phyloP scores from a whole-genome alignment of 2,888 invertebrate species.

The Cantharis flavilabris region DNA sequence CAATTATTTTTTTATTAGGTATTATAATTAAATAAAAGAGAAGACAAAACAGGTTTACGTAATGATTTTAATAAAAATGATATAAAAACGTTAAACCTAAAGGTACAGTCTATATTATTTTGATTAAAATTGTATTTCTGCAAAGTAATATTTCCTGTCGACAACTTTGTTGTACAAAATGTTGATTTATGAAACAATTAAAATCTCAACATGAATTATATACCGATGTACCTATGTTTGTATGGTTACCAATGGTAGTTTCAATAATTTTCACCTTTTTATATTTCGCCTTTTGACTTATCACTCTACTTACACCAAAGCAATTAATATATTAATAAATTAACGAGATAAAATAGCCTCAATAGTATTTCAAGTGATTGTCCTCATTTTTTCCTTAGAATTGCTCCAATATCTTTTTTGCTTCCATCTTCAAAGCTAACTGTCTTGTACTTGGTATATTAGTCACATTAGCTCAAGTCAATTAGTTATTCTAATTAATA shows the following conservation, averaged over 20 bases:
- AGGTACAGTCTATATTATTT: no score
- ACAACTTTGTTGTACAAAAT: constrained; percentile 29
- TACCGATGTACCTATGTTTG: not conserved
- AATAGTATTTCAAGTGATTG: not conserved
- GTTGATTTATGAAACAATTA: not conserved
- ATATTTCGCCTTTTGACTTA: not conserved
- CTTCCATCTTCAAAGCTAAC: no score
- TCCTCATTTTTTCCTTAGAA: no score
- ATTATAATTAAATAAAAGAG: no score
- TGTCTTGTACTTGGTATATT: no score
- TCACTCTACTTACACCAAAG: not conserved
- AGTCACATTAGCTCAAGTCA: no score
- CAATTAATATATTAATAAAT: not conserved
- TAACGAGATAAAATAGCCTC: not conserved
- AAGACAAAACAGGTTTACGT: no score
- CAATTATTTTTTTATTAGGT: no score
- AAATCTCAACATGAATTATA: not conserved
- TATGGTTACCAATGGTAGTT: not conserved
- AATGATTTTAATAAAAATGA: no score
- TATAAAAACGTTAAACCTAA: no score
- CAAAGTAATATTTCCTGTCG: constrained; percentile 38
- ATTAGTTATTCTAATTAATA: no score
- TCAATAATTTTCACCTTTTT: not conserved
- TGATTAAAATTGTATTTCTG: constrained; percentile 27
- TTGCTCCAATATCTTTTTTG: no score